Evolutionary conservation across 53 echinoderm and acorn worm genomes (phyloP).

Genomic region (Echinometra lucunter): DNA sequence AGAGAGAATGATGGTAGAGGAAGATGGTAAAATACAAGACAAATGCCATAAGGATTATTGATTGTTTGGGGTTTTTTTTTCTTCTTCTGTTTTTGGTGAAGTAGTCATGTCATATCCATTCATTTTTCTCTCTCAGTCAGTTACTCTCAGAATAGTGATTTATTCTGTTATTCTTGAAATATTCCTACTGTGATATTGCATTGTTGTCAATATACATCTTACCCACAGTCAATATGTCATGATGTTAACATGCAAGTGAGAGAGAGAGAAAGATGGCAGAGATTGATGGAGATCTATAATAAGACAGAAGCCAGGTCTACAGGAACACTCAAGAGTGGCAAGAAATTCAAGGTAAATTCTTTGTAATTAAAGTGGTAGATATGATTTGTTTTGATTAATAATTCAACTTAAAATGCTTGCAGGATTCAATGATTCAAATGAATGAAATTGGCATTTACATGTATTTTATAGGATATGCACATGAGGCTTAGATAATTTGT

Average conservation of each 20-base stretch:
- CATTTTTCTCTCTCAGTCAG: too few species aligned
- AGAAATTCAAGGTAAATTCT: slow-evolving; percentile 90
- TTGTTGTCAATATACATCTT: not conserved
- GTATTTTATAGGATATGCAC: too few species aligned
- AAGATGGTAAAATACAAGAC: too few species aligned
- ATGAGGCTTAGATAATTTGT: too few species aligned
- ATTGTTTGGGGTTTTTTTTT: too few species aligned
- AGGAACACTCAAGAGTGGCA: slow-evolving; percentile 90
- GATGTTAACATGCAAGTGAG: slow-evolving; percentile 88
- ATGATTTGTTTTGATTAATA: not conserved
- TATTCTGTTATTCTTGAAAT: too few species aligned
- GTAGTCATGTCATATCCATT: too few species aligned
- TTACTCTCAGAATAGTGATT: too few species aligned
- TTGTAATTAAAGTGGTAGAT: not conserved
- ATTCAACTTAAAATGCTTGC: not conserved
- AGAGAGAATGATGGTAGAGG: too few species aligned
- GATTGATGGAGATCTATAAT: slow-evolving; percentile 94
- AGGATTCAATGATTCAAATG: not conserved
- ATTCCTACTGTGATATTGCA: not conserved
- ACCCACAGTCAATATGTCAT: slow-evolving; percentile 82
- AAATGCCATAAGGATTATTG: too few species aligned
- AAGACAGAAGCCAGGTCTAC: slow-evolving; percentile 93
- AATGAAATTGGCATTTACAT: not conserved
- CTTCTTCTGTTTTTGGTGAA: too few species aligned
- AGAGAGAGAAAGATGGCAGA: slow-evolving; percentile 86